Conservation (phyloP, 2,113 vertebrate species). For the Hydropotes inermis region DNA sequence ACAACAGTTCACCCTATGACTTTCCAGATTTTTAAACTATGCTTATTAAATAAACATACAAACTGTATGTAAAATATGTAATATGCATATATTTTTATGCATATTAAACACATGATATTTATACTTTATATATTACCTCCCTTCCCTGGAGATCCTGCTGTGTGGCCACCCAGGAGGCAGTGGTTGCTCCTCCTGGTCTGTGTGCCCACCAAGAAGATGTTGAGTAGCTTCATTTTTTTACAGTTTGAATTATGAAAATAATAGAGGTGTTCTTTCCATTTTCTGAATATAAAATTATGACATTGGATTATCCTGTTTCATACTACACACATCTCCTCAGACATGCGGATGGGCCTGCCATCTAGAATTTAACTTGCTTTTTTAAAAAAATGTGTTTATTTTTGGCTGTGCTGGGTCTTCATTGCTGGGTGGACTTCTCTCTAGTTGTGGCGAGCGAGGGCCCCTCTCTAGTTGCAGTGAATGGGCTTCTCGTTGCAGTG, state of each 20-base stretch:
- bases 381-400: neutral
- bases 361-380: neutral
- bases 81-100: neutral
- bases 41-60: neutral
- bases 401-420: neutral
- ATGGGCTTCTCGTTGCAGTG: neutral
- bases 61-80: neutral
- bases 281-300: neutral
- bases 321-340: neutral
- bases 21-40: neutral
- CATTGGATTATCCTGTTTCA: neutral
- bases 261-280: neutral
- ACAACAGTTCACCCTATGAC: neutral
- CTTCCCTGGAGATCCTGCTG: neutral
- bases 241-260: neutral
- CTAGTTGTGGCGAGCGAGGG: neutral
- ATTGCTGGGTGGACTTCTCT: neutral
- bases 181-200: rapidly evolving
- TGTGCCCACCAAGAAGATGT: neutral
- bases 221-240: neutral
- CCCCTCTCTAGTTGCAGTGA: neutral
- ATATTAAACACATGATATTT: neutral
- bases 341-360: neutral
- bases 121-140: neutral
- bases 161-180: rapidly evolving